Evolutionary conservation across 2,888 invertebrate species (phyloP), one percentile per base, ranked within the genome.

Genomic region (Sussaba pulchella): DNA sequence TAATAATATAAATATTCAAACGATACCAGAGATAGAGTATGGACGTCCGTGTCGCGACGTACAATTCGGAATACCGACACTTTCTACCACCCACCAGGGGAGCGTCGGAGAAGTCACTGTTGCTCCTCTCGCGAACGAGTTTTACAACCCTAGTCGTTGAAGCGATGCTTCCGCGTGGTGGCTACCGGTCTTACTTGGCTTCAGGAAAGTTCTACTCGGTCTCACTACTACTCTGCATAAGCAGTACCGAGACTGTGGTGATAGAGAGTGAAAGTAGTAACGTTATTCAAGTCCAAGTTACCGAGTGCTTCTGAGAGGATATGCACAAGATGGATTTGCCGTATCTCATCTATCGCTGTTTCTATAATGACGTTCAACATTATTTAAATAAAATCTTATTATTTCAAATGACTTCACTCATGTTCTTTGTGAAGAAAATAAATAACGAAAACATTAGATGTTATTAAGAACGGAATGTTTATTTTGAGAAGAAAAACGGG

Each of bases 221-320:
- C 66, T 88, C 87, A 85, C 87, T 86, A 14, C 88, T 86, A 86
- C 88, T 91, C 90, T 90, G 90, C 90, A 91, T 90, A 91, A 91
- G 90, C 90, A 91, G 90, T 89, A 89, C 88, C 85, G 88, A 64
- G 74, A 86, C 85, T 87, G 89, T 88, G 90, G 90, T 87, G 91
- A 90, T 89, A 88, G 89, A 91, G 87, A 91, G 91, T 88, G 91
- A 91, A 91, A 91, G 91, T 90, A 88, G 87, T 84, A 84, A 79
- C 84, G 83, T 86, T 86, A 86, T 85, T 82, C 64, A 73, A 78
- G 82, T 78, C 82, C 76, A 87, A 88, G 84, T 88, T 88, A 26
- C 72, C 3, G 54, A 24, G 12, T 39, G 41, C 57, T 12, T 47
- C 21, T 21, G 63, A 70, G 74, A 75, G 64, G 57, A 73, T 81